Evolutionary conservation across 2,888 invertebrate species (phyloP), one percentile per base, ranked within the genome.

Genomic region (Drosophila niveifrons): DNA sequence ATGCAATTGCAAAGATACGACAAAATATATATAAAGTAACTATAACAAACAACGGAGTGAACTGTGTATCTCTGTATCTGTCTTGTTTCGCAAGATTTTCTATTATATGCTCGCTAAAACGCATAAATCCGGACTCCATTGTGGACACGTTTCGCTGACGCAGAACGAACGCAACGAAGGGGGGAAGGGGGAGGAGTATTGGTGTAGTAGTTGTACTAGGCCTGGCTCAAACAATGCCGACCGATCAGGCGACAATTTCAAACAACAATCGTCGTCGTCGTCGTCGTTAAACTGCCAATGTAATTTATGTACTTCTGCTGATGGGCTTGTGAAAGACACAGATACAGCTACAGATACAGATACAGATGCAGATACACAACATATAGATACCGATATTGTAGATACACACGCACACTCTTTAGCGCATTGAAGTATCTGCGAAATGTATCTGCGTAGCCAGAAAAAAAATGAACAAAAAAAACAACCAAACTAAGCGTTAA

Each of bases 231-330:
- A 72, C 75, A 75, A 77, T 75, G 70, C 68, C 58, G 51, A 10
- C 44, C 72, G 61, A 74, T 72, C 63, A 31, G 80, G 79, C 46
- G 58, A 63, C 34, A 57, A 65, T 65, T 59, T 59, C 15, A 65
- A 65, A 39, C 51, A 52, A 56, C 59, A 57, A 59, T 36, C 46
- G 51, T 8, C 39, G 15, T 4, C 18, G 18, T 18, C 75, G 57
- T 47, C 66, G 63, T 68, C 78, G 86, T 74, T 76, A 71, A 86
- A 63, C 80, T 77, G 81, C 76, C 82, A 87, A 84, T 87, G 82
- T 87, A 84, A 87, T 87, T 82, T 87, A 82, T 82, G 79, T 88
- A 85, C 86, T 79, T 68, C 55, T 43, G 68, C 34, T 53, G 79
- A 55, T 74, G 69, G 69, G 64, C 73, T 80, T 88, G 76, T 74